These are phyloP conservation scores for Actinia tenebrosa DNA, from an alignment of 64 coral and sea anemone genomes.

Conservation along the genomic window DNA sequence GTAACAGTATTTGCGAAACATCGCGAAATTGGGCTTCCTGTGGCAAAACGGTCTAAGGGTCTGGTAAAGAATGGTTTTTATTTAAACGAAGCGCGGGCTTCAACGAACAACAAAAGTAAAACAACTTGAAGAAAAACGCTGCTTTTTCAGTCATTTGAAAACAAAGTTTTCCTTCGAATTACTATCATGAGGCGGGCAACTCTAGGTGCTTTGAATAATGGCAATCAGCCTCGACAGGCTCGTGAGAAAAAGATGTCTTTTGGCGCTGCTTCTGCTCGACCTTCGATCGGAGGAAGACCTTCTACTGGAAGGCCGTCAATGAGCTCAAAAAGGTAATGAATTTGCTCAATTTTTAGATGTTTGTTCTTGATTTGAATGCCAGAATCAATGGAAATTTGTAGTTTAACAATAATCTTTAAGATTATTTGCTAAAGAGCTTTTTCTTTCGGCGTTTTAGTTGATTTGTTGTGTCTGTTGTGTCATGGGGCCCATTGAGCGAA, in stretches of 20 bases:
- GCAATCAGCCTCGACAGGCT: conserved; percentile 38
- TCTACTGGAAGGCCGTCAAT: conserved; percentile 42
- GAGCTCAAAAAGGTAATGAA: not conserved
- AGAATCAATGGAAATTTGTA: no score
- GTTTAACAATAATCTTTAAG: no score
- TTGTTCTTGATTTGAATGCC: not conserved
- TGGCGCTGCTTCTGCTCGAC: conserved; percentile 10
- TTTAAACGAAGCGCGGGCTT: conserved; percentile 23
- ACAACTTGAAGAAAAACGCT: not conserved
- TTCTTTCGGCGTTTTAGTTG: no score
- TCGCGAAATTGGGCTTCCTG: not conserved
- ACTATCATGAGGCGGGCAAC: conserved; percentile 45
- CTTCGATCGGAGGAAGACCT: conserved; percentile 31
- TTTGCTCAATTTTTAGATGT: not conserved
- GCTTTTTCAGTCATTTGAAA: not conserved
- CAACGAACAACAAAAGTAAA: not conserved
- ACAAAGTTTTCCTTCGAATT: not conserved
- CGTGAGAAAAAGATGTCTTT: conserved; percentile 52
- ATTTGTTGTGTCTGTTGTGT: no score
- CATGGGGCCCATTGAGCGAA: no score
- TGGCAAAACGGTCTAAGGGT: not conserved
- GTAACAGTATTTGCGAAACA: not conserved
- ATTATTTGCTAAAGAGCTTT: no score
- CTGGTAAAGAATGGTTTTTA: not conserved
- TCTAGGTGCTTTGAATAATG: conserved; percentile 47